Evolutionary conservation across 1,140 invertebrate genomes (phyloP).

Genomic region (Varroa destructor): DNA sequence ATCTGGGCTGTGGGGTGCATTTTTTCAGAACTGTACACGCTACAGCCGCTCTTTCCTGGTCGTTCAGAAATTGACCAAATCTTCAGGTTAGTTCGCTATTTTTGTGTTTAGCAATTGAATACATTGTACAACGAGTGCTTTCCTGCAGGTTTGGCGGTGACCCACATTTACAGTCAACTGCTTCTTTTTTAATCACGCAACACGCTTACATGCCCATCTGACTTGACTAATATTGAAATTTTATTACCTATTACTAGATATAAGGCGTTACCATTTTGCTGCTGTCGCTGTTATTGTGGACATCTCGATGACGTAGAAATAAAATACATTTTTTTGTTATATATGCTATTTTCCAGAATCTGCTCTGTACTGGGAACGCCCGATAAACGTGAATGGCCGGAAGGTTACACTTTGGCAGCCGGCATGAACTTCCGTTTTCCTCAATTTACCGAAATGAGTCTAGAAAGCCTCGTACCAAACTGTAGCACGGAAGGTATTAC

Average conservation of each 20-base stretch:
- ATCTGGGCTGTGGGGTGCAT: conserved; percentile 95
- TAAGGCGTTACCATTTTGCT: too few relatives aligned
- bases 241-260: too few relatives aligned
- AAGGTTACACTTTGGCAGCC: conserved; percentile 78
- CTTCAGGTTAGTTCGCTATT: conserved; percentile 48
- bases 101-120: conserved; percentile 38
- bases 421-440: conserved; percentile 95
- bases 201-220: too few relatives aligned
- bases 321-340: conserved; percentile 8
- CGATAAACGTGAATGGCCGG: conserved; percentile 83
- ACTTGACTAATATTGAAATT: too few relatives aligned
- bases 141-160: conserved; percentile 27
- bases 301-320: too few relatives aligned
- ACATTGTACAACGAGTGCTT: conserved; percentile 5
- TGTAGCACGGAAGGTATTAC: conserved; percentile 67
- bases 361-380: conserved; percentile 89
- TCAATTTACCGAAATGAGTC: conserved; percentile 59
- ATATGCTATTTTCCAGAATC: conserved; percentile 49
- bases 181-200: background rate
- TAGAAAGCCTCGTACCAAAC: conserved; percentile 67
- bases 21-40: conserved; percentile 95
- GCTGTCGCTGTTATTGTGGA: too few relatives aligned
- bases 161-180: conserved; percentile 15
- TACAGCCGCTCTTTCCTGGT: conserved; percentile 86
- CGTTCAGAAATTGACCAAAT: conserved; percentile 93